phyloP scores from a whole-genome alignment of 2,113 vertebrate species.

The Gymnocephalus cernua region DNA sequence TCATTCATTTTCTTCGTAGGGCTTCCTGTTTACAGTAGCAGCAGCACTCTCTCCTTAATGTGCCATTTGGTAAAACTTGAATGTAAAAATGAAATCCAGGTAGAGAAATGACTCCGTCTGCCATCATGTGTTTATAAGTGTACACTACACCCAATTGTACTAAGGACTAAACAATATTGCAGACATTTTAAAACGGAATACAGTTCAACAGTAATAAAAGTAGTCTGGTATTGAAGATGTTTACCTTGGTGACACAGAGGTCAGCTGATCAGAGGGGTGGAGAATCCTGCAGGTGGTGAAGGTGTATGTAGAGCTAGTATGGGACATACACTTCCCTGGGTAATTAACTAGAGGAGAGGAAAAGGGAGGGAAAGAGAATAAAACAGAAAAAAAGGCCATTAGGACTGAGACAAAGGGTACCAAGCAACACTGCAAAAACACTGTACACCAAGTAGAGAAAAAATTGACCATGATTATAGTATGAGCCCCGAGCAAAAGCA shows the following conservation, averaged over 20 bases:
- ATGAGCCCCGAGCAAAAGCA: slow-evolving; percentile 49
- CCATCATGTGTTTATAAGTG: slow-evolving; percentile 20
- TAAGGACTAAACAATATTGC: neutral
- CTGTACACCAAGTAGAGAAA: neutral
- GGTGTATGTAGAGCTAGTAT: slow-evolving; percentile 98
- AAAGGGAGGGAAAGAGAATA: neutral
- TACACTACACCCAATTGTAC: slow-evolving; percentile 6
- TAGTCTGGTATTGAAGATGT: slow-evolving; percentile 14
- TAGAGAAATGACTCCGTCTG: neutral
- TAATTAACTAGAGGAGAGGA: slow-evolving; percentile 87
- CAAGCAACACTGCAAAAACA: neutral
- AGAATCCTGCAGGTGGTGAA: slow-evolving; percentile 98
- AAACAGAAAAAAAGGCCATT: slow-evolving; percentile 42
- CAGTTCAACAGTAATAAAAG: neutral
- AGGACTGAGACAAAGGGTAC: slow-evolving; percentile 23
- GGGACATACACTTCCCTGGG: slow-evolving; percentile 97
- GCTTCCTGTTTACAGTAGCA: neutral
- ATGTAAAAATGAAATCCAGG: neutral
- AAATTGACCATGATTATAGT: slow-evolving; percentile 7
- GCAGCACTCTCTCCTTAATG: neutral
- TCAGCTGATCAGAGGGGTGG: slow-evolving; percentile 96
- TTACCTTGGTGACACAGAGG: slow-evolving; percentile 95
- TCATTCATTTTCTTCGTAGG: neutral
- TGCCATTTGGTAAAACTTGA: neutral
- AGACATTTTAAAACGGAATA: neutral